phyloP scores from a whole-genome alignment of 2,113 vertebrate genomes.

The Pithys albifrons region DNA sequence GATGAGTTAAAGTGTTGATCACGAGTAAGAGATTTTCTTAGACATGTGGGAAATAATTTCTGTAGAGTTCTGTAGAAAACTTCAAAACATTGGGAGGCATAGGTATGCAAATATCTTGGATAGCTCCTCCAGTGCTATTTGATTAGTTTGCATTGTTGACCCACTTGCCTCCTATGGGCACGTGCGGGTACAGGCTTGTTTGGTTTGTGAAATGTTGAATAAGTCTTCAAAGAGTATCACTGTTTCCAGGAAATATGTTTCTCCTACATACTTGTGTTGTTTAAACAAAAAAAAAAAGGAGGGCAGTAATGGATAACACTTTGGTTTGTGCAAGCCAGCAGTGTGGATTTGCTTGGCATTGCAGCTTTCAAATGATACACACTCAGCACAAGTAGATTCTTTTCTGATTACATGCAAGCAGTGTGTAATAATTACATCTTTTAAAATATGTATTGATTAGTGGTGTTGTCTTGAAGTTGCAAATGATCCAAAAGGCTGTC shows the following conservation, averaged over 20 bases:
- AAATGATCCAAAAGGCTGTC: neutral
- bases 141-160: neutral
- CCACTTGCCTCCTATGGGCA: neutral
- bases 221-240: slow-evolving; percentile 47
- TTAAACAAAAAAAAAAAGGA: neutral
- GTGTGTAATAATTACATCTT: slow-evolving; percentile 32
- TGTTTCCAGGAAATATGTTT: slow-evolving; percentile 56
- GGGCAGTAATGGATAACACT: slow-evolving; percentile 28
- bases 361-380: slow-evolving; percentile 46
- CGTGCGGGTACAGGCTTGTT: slow-evolving; percentile 39
- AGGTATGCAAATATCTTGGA: slow-evolving; percentile 33
- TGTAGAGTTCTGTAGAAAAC: neutral
- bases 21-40: neutral
- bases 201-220: slow-evolving; percentile 54
- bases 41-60: neutral
- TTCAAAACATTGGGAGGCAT: neutral
- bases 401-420: slow-evolving; percentile 49
- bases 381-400: slow-evolving; percentile 55
- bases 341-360: slow-evolving; percentile 49
- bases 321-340: slow-evolving; percentile 14
- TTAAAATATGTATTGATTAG: slow-evolving; percentile 39
- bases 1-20: neutral
- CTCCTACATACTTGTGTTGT: slow-evolving; percentile 31
- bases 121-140: neutral
- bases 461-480: slow-evolving; percentile 19